Percentiles rank a stretch among this genome's conserved stretches.
Conservation (phyloP, 1,140 invertebrate species). For the Scaptomyza graminum region DNA sequence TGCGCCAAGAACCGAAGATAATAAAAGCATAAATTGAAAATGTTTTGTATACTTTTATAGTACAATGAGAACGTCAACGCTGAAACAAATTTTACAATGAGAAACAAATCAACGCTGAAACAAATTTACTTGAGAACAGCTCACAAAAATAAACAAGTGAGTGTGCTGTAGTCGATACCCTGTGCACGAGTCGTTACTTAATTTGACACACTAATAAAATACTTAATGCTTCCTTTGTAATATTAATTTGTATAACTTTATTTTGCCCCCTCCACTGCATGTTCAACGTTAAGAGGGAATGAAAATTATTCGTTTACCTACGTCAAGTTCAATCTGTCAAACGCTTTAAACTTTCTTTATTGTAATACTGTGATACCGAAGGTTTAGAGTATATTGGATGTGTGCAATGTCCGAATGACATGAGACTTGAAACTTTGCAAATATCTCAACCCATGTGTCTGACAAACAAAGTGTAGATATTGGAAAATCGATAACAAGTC, state of each 20-base stretch:
- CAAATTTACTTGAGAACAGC: constrained; percentile 43
- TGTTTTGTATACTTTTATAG: constrained; percentile 52
- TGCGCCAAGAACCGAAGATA: constrained; percentile 21
- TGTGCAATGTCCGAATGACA: too few relatives aligned
- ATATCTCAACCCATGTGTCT: too few relatives aligned
- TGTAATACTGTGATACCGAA: too few relatives aligned
- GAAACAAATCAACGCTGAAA: constrained; percentile 56
- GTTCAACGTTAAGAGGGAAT: not conserved
- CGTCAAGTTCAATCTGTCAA: constrained; percentile 48
- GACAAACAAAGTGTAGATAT: too few relatives aligned
- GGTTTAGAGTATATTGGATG: too few relatives aligned
- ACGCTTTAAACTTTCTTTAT: not conserved
- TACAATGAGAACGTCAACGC: constrained; percentile 53
- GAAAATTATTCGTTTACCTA: constrained; percentile 35
- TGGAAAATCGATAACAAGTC: too few relatives aligned
- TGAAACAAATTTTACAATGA: constrained; percentile 48
- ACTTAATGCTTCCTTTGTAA: not conserved
- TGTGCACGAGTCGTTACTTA: not conserved
- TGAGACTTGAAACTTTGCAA: too few relatives aligned
- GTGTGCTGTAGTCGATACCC: too few relatives aligned
- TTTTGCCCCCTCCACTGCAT: not conserved
- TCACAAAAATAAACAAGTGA: constrained; percentile 10
- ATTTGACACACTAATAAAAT: too few relatives aligned
- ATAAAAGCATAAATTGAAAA: constrained; percentile 57
- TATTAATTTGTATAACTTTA: not conserved